Conservation (phyloP, 2,113 vertebrate species). For the Clupea harengus region DNA sequence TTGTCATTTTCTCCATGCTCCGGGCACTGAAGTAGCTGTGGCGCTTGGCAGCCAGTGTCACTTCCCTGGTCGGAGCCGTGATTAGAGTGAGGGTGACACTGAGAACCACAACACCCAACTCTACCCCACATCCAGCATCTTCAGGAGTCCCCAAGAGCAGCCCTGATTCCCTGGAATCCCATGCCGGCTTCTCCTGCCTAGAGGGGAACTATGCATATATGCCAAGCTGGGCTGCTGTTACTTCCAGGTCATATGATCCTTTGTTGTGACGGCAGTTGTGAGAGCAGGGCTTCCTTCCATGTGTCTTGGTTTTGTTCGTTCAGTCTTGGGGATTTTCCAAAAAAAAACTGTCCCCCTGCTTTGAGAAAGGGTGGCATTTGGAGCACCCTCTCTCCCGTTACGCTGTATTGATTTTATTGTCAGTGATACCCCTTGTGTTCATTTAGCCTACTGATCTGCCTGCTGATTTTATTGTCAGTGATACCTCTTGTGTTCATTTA, state of each 20-base stretch:
- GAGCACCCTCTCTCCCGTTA: not conserved
- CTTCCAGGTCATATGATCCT: slow-evolving; percentile 62
- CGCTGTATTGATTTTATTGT: slow-evolving; percentile 1
- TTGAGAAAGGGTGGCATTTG: not conserved
- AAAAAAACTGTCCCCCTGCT: not conserved
- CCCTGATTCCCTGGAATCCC: not conserved
- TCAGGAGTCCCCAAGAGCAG: not conserved
- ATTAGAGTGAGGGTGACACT: slow-evolving; percentile 34
- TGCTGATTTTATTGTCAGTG: too few species aligned
- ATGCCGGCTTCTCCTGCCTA: not conserved
- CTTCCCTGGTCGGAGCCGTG: not conserved
- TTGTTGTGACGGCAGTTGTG: slow-evolving; percentile 49
- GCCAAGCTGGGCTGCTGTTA: slow-evolving; percentile 7
- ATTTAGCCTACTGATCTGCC: not conserved
- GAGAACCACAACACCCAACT: slow-evolving; percentile 18
- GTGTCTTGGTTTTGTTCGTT: not conserved
- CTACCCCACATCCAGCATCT: slow-evolving; percentile 2
- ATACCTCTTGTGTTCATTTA: too few species aligned
- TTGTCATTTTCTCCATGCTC: slow-evolving; percentile 35
- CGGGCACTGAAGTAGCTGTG: slow-evolving; percentile 24
- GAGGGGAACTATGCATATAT: not conserved
- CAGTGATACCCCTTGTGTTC: not conserved
- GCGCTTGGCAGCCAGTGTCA: slow-evolving; percentile 2
- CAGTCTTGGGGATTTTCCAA: not conserved
- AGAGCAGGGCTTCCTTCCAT: not conserved